phyloP scores from a whole-genome alignment of 2,888 invertebrate genomes.

The Oscheius sp. region DNA sequence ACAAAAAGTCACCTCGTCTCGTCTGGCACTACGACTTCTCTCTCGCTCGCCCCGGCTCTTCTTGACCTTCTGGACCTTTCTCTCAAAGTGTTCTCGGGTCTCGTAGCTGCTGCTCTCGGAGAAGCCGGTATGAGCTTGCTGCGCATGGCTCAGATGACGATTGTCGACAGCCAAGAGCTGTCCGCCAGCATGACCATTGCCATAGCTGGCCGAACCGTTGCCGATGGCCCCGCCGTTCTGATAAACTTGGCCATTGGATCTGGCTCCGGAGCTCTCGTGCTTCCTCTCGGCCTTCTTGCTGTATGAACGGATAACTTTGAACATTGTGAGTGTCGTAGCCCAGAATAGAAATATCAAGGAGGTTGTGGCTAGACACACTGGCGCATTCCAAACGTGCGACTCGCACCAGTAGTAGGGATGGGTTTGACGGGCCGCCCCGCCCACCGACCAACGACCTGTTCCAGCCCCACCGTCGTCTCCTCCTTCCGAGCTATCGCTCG shows the following conservation, averaged over 20 bases:
- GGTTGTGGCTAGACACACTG: slow-evolving; percentile 59
- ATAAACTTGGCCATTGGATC: slow-evolving; percentile 39
- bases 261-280: slow-evolving; percentile 61
- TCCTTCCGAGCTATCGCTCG: slow-evolving; percentile 40
- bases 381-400: slow-evolving; percentile 60
- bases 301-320: slow-evolving; percentile 82
- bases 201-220: slow-evolving; percentile 29
- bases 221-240: slow-evolving; percentile 27
- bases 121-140: slow-evolving; percentile 60
- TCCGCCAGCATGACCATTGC: slow-evolving; percentile 36
- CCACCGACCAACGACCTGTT: slow-evolving; percentile 39
- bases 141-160: slow-evolving; percentile 49
- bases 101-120: slow-evolving; percentile 72
- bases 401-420: slow-evolving; percentile 54
- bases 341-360: slow-evolving; percentile 53
- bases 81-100: slow-evolving; percentile 72
- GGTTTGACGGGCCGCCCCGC: slow-evolving; percentile 31
- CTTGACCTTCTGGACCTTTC: slow-evolving; percentile 70
- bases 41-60: slow-evolving; percentile 69
- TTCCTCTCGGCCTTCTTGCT: slow-evolving; percentile 70
- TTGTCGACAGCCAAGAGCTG: slow-evolving; percentile 78
- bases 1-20: slow-evolving; percentile 50
- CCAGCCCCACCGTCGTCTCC: slow-evolving; percentile 34
- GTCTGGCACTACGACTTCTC: slow-evolving; percentile 49
- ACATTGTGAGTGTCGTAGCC: slow-evolving; percentile 75